These are phyloP conservation scores for Macrosiphum euphorbiae DNA, from an alignment of 2,888 invertebrate genomes.

Conservation along the genomic window DNA sequence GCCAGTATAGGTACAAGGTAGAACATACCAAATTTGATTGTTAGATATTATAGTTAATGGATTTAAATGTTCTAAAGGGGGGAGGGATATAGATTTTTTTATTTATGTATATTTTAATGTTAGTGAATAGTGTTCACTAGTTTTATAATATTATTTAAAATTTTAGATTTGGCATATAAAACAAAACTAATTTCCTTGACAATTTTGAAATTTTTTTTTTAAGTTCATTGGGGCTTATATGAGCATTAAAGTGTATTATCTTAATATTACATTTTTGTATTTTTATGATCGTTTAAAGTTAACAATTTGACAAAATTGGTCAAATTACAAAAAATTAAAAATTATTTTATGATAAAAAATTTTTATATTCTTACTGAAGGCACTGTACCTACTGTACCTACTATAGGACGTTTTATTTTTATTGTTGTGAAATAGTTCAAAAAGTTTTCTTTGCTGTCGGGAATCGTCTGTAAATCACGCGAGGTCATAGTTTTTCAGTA, in stretches of 20 bases:
- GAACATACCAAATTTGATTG: too few species aligned
- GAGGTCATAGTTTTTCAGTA: background rate
- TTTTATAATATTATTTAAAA: too few species aligned
- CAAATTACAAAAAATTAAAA: background rate
- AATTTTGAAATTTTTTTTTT: background rate
- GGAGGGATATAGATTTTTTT: background rate
- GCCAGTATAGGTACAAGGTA: too few species aligned
- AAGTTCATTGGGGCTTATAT: background rate
- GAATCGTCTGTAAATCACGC: background rate
- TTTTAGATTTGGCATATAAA: too few species aligned
- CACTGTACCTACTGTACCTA: background rate
- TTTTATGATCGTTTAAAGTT: too few species aligned
- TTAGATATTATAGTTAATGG: background rate
- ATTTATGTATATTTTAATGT: background rate
- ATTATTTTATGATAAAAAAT: background rate
- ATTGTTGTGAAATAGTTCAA: background rate
- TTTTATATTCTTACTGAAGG: background rate
- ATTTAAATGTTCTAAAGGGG: too few species aligned
- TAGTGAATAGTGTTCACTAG: too few species aligned
- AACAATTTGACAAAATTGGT: background rate
- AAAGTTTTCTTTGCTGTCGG: background rate
- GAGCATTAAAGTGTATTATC: too few species aligned
- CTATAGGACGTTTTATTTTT: background rate
- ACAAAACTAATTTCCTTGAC: background rate
- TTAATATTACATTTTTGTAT: too few species aligned